Conservation (phyloP, 2,113 vertebrate genomes). For the Toxostoma redivivum region DNA sequence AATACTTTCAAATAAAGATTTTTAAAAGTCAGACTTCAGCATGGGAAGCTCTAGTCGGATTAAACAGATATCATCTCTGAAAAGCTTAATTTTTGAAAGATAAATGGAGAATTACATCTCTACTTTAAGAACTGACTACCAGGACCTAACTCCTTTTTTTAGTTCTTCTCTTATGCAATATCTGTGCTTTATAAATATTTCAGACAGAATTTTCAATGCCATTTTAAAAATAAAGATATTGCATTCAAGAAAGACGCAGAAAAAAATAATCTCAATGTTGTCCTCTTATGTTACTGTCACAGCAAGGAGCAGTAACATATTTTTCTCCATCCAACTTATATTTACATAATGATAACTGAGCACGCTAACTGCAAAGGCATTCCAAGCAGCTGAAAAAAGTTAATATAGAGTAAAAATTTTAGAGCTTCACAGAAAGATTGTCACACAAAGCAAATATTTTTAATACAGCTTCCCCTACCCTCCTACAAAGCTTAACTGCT, state of each 20-base stretch:
- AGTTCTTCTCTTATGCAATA: neutral
- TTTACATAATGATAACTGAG: neutral
- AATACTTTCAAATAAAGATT: neutral
- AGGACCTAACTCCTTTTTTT: neutral
- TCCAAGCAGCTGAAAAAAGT: neutral
- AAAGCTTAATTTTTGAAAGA: neutral
- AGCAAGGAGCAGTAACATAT: neutral
- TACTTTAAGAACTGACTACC: neutral
- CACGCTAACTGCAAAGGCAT: neutral
- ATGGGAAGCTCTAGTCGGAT: neutral
- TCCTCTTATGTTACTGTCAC: slow-evolving; percentile 7
- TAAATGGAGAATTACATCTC: neutral
- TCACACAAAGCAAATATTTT: neutral
- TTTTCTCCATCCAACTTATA: neutral
- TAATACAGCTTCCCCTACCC: neutral
- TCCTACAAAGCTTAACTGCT: neutral
- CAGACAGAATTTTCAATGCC: neutral
- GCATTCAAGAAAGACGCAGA: neutral
- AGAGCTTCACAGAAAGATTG: neutral
- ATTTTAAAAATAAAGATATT: neutral
- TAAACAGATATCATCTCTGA: neutral
- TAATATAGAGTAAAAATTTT: neutral
- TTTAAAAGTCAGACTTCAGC: neutral
- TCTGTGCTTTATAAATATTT: slow-evolving; percentile 42
- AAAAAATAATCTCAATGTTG: neutral